Evolutionary conservation across 2,888 invertebrate genomes (phyloP).

Genomic region (Keiferia lycopersicella): DNA sequence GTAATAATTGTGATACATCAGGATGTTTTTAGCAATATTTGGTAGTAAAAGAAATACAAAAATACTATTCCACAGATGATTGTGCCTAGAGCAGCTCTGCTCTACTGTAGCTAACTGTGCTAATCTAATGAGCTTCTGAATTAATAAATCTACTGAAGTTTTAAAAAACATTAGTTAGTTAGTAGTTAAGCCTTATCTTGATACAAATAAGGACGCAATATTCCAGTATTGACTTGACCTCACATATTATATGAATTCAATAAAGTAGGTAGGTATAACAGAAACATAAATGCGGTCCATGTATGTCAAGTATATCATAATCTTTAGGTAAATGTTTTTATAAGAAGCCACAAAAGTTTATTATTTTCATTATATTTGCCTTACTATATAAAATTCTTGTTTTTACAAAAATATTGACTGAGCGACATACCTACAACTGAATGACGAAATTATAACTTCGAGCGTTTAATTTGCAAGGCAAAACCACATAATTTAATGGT

Average conservation of each 20-base stretch:
- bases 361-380: neutral
- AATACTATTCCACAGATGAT: too few species aligned
- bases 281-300: neutral
- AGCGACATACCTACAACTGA: neutral
- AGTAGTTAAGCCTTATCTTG: too few species aligned
- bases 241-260: neutral
- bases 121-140: too few species aligned
- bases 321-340: conserved; percentile 7
- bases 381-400: neutral
- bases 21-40: too few species aligned
- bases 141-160: too few species aligned
- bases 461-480: conserved; percentile 20
- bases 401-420: neutral
- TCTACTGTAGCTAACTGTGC: too few species aligned
- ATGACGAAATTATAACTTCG: conserved; percentile 27
- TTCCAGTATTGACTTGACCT: neutral
- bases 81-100: too few species aligned
- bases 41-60: too few species aligned
- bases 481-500: conserved; percentile 30
- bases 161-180: too few species aligned
- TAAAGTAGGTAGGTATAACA: too few species aligned
- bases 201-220: neutral
- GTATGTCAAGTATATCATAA: conserved; percentile 27
- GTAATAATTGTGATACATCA: too few species aligned
- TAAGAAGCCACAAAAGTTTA: neutral